A percentile compares a stretch with the other conserved stretches of the same genome.
These are phyloP conservation scores for Geopemphigus sp. DNA, from an alignment of 1,140 invertebrate species.

Conservation along the genomic window DNA sequence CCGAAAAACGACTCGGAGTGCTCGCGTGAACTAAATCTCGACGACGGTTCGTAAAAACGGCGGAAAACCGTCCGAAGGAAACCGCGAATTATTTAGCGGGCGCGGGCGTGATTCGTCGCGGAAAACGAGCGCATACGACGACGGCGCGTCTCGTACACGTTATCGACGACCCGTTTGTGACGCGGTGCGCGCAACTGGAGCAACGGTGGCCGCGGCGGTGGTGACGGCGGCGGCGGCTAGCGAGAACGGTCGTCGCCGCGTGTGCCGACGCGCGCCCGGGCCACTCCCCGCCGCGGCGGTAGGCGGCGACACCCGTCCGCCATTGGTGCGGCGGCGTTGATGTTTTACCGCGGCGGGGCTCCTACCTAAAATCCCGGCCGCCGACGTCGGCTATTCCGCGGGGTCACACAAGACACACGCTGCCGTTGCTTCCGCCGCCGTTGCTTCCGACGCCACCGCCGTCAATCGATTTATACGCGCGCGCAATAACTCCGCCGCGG, in stretches of 20 bases:
- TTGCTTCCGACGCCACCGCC: neutral
- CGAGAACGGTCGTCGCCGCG: constrained; percentile 56
- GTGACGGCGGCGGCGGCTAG: constrained; percentile 61
- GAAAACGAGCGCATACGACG: too few relatives aligned
- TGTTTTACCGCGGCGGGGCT: constrained; percentile 13
- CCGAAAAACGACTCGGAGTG: too few relatives aligned
- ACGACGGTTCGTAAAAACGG: neutral
- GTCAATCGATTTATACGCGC: too few relatives aligned
- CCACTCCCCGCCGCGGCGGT: constrained; percentile 59
- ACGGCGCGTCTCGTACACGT: neutral
- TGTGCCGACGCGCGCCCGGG: constrained; percentile 55
- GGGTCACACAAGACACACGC: neutral
- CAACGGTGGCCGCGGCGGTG: constrained; percentile 21
- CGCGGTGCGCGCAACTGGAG: constrained; percentile 34
- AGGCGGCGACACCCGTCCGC: constrained; percentile 38
- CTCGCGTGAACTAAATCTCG: too few relatives aligned
- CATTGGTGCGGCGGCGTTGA: constrained; percentile 27
- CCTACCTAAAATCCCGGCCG: constrained; percentile 24
- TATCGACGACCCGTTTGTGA: neutral
- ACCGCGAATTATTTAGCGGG: too few relatives aligned
- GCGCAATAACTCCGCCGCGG: neutral
- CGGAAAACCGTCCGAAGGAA: neutral
- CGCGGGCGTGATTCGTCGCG: neutral
- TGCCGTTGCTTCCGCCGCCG: neutral
- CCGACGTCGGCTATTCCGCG: constrained; percentile 10